Conservation (phyloP, 2,888 invertebrate species). For the Drepana falcataria region DNA sequence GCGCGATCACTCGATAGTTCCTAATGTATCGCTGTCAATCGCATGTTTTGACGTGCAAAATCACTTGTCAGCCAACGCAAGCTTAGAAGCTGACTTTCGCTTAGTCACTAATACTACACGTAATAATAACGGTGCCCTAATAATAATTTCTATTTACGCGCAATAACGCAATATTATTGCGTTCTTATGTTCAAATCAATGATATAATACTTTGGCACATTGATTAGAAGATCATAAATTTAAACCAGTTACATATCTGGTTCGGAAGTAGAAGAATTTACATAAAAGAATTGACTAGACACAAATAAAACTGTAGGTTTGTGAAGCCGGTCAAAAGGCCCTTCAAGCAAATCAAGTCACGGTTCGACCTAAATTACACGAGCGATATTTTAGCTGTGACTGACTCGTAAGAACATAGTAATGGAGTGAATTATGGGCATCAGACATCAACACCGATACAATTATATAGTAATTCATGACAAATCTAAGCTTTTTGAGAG, state of each 20-base stretch:
- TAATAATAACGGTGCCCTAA: conserved; percentile 49
- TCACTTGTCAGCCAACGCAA: conserved; percentile 47
- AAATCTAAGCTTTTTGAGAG: conserved; percentile 45
- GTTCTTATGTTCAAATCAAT: too few relatives aligned
- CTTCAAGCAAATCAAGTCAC: conserved; percentile 74
- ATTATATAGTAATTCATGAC: conserved; percentile 57
- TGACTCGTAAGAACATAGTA: conserved; percentile 46
- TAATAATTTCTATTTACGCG: conserved; percentile 37
- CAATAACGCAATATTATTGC: conserved; percentile 16
- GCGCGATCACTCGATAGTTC: conserved; percentile 66
- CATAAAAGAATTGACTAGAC: conserved; percentile 52
- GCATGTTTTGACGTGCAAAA: conserved; percentile 67
- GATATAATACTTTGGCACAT: too few relatives aligned
- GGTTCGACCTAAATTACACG: conserved; percentile 63
- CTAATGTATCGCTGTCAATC: conserved; percentile 75
- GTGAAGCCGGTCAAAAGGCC: conserved; percentile 45
- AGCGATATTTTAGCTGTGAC: conserved; percentile 43
- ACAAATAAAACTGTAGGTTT: conserved; percentile 48
- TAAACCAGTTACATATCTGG: conserved; percentile 38
- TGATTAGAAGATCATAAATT: conserved; percentile 23
- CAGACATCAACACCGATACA: conserved; percentile 49
- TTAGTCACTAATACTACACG: conserved; percentile 43
- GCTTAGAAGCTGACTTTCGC: conserved; percentile 44
- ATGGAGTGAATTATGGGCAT: conserved; percentile 61
- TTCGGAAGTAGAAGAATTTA: conserved; percentile 33